phyloP scores from a whole-genome alignment of 30 jellyfish, hydroid and myxozoan species.

The Phacellophora camtschatica region DNA sequence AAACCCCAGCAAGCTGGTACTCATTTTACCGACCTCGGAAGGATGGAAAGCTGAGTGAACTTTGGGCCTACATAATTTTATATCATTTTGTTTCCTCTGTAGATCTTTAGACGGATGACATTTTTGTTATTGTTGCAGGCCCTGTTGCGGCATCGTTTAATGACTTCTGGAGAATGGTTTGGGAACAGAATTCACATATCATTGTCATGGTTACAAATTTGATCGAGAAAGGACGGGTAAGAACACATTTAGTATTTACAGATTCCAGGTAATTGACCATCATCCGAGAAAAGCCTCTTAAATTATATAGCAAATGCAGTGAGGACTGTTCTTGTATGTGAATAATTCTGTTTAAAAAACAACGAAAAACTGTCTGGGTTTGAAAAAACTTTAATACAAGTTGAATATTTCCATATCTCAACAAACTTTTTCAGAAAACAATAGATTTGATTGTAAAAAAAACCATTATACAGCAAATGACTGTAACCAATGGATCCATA shows the following conservation, averaged over 20 bases:
- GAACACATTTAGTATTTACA: background rate
- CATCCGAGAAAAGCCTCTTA: too few relatives aligned
- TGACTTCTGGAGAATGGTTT: conserved; percentile 98
- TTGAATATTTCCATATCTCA: background rate
- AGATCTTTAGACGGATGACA: too few relatives aligned
- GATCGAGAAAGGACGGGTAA: conserved; percentile 88
- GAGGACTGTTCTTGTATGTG: too few relatives aligned
- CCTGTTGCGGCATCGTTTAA: conserved; percentile 92
- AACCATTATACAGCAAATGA: conserved; percentile 17
- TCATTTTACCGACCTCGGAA: too few relatives aligned
- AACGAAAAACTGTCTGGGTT: too few relatives aligned
- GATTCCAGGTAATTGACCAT: too few relatives aligned
- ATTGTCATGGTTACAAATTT: conserved; percentile 94
- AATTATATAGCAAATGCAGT: too few relatives aligned
- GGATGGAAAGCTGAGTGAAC: too few relatives aligned
- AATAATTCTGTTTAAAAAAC: too few relatives aligned
- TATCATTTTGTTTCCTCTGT: too few relatives aligned
- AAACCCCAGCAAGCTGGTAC: too few relatives aligned
- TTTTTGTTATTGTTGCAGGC: conserved; percentile 31
- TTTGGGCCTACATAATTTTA: too few relatives aligned
- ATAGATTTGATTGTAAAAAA: background rate
- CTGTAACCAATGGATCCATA: background rate
- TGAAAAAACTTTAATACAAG: background rate
- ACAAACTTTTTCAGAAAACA: background rate
- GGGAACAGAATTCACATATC: conserved; percentile 92